A percentile compares a stretch with the other conserved stretches of the same genome.
These are phyloP conservation scores for Microcebus tavaratra DNA, from an alignment of 2,113 vertebrate species.

Conservation along the genomic window DNA sequence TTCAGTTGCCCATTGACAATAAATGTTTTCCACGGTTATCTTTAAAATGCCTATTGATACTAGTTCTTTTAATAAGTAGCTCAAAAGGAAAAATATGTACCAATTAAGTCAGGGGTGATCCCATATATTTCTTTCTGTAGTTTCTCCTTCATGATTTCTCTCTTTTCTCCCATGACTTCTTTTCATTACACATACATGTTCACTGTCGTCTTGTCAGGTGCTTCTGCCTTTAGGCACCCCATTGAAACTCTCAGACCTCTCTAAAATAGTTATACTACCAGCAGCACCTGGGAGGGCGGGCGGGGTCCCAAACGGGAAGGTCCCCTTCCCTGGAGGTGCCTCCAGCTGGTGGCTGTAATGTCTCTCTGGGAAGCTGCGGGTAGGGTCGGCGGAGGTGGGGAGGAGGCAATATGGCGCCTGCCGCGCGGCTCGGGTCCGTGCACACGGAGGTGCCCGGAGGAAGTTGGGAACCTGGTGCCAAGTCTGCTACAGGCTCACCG, in stretches of 20 bases:
- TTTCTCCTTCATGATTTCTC: background rate
- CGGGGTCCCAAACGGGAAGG: no score
- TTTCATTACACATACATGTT: background rate
- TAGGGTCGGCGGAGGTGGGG: no score
- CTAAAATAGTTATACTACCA: background rate
- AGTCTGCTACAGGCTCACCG: no score
- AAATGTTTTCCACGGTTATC: background rate
- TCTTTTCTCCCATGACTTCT: background rate
- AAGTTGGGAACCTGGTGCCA: no score
- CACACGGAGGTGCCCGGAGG: no score
- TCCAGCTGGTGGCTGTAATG: no score
- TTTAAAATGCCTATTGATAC: background rate
- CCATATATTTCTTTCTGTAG: background rate
- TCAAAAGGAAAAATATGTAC: background rate
- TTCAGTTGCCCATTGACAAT: accelerated
- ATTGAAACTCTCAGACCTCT: background rate
- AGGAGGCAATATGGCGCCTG: no score
- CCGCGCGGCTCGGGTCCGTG: no score
- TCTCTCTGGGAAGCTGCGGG: no score
- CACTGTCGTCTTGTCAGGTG: background rate
- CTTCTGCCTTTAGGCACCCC: background rate
- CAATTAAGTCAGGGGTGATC: background rate
- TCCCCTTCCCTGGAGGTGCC: no score
- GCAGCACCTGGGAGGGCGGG: no score
- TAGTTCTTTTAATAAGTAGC: conserved; percentile 50